These are phyloP conservation scores for Neoascia interrupta DNA, from an alignment of 2,888 invertebrate genomes.

Conservation along the genomic window DNA sequence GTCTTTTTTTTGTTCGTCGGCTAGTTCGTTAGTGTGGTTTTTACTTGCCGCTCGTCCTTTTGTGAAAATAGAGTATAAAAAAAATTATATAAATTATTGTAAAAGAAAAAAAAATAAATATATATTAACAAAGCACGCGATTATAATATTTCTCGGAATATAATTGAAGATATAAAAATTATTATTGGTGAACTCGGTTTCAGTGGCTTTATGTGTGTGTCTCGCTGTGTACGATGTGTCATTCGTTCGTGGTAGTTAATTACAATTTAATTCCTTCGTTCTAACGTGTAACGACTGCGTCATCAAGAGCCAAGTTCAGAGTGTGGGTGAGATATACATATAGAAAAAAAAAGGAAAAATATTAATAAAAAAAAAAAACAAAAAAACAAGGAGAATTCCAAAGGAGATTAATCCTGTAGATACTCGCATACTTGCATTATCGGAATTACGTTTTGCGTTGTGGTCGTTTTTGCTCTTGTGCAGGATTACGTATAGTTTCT, in stretches of 20 bases:
- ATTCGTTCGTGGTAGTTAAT: constrained; percentile 35
- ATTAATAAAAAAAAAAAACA: too few relatives aligned
- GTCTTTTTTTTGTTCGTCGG: constrained; percentile 19
- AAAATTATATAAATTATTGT: too few relatives aligned
- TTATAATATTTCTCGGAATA: constrained; percentile 38
- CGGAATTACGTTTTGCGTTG: constrained; percentile 3
- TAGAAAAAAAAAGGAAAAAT: too few relatives aligned
- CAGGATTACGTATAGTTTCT: background rate
- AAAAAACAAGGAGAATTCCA: constrained; percentile 12
- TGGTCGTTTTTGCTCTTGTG: constrained; percentile 11
- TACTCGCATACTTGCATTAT: constrained; percentile 26
- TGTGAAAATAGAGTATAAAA: constrained; percentile 11
- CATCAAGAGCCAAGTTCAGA: background rate
- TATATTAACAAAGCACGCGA: constrained; percentile 50
- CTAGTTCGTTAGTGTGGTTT: constrained; percentile 25
- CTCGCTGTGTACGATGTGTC: too few relatives aligned
- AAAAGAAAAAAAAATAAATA: constrained; percentile 16
- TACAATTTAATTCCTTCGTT: constrained; percentile 25
- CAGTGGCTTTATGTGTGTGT: constrained; percentile 23
- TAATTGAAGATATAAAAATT: constrained; percentile 33
- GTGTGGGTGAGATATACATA: background rate
- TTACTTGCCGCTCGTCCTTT: constrained; percentile 29
- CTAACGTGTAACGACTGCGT: background rate
- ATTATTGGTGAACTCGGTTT: constrained; percentile 14
- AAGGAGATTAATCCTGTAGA: constrained; percentile 22